Evolutionary conservation across 2,797 vertebrate species (phyloP).

Genomic region (Acanthopagrus latus): DNA sequence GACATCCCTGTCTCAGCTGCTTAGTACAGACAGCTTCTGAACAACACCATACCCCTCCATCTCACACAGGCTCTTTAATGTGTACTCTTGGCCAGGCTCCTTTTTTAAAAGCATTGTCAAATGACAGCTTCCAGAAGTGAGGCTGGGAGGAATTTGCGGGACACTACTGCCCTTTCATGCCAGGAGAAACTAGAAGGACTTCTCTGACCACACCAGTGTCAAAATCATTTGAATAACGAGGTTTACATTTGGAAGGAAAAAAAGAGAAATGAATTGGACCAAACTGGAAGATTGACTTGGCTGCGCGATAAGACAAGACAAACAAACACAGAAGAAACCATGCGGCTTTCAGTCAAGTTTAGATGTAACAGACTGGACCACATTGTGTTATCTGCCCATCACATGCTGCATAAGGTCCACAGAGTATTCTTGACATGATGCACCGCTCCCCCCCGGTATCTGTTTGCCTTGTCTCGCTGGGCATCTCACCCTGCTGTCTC

Average conservation of each 20-base stretch:
- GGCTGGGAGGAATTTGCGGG: constrained; percentile 42
- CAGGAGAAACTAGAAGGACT: not conserved
- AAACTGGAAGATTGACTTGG: not conserved
- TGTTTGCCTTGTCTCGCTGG: constrained; percentile 77
- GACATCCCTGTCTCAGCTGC: constrained; percentile 59
- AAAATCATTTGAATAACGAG: not conserved
- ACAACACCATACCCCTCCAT: constrained; percentile 34
- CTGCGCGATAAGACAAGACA: not conserved
- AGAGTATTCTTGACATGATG: constrained; percentile 61
- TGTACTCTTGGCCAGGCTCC: constrained; percentile 12
- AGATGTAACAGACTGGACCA: constrained; percentile 22
- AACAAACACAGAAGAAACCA: constrained; percentile 18
- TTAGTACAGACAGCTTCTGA: constrained; percentile 41
- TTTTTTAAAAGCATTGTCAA: constrained; percentile 42
- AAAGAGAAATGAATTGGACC: not conserved
- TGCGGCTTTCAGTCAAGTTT: constrained; percentile 23
- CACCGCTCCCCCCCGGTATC: constrained; percentile 67
- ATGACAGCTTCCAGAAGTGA: constrained; percentile 25
- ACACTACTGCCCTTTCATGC: constrained; percentile 5
- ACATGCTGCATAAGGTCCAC: constrained; percentile 42
- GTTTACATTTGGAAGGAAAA: not conserved
- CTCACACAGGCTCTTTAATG: constrained; percentile 37
- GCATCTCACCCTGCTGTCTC: constrained; percentile 83
- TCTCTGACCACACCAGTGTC: not conserved
- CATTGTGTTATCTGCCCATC: constrained; percentile 63